phyloP scores from a whole-genome alignment of 2,113 vertebrate species.

The Periophthalmodon schlosseri region DNA sequence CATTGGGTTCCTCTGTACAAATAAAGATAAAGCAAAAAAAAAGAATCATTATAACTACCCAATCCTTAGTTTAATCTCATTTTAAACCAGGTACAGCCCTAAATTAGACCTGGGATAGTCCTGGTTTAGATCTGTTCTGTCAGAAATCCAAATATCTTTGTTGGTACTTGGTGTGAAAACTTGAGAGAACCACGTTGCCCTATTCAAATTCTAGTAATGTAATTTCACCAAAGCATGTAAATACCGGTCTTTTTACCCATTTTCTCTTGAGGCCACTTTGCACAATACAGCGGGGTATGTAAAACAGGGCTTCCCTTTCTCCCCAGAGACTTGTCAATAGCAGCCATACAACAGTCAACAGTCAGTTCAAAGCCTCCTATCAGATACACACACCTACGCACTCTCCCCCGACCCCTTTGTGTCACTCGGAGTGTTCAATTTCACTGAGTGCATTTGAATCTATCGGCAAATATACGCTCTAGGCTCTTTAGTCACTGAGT shows the following conservation, averaged over 20 bases:
- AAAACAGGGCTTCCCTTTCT: constrained; percentile 29
- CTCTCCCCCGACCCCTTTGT: constrained; percentile 50
- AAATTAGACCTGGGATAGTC: no score
- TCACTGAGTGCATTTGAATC: constrained; percentile 44
- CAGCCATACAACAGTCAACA: constrained; percentile 58
- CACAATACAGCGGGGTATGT: constrained; percentile 51
- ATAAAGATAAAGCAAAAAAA: no score
- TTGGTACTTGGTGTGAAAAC: no score
- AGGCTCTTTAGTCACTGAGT: no score
- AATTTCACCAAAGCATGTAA: neutral
- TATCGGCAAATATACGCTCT: neutral
- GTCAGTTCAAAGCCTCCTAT: constrained; percentile 68
- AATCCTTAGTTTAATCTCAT: no score
- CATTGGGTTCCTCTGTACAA: no score
- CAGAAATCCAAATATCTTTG: no score
- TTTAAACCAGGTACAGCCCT: no score
- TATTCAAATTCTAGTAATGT: no score
- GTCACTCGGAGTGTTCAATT: constrained; percentile 64
- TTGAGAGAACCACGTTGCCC: no score
- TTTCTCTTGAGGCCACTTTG: constrained; percentile 59
- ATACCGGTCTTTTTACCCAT: neutral
- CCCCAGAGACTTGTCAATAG: constrained; percentile 68
- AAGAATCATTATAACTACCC: no score
- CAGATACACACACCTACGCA: constrained; percentile 62
- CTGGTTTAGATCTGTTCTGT: no score